A percentile compares a stretch with the other conserved stretches of the same genome.
These are phyloP conservation scores for Hexactinellida sp. DNA, from an alignment of 37 sponge, comb jelly and placozoan genomes.

Conservation along the genomic window DNA sequence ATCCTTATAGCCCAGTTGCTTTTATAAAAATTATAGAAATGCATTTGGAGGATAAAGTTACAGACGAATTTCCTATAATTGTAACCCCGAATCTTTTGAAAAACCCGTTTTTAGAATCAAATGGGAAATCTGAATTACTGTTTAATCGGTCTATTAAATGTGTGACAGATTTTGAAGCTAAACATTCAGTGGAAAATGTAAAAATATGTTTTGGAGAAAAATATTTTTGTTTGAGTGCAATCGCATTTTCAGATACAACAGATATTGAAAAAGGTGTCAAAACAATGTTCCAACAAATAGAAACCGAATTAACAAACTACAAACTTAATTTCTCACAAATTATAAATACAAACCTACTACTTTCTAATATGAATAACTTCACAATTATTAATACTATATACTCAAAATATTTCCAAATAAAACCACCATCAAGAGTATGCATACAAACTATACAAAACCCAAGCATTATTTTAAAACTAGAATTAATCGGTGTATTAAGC, in stretches of 20 bases:
- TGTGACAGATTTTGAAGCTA: neutral
- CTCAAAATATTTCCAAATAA: constrained; percentile 13
- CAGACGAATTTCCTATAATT: neutral
- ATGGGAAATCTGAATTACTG: neutral
- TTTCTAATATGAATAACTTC: constrained; percentile 40
- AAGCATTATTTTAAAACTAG: constrained; percentile 16
- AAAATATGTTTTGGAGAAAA: neutral
- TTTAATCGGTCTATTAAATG: neutral
- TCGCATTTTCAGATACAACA: neutral
- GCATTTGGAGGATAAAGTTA: constrained; percentile 33
- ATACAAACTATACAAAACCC: neutral
- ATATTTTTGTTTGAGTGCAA: neutral
- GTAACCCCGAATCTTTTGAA: neutral
- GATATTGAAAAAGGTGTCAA: constrained; percentile 9
- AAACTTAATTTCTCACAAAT: constrained; percentile 7
- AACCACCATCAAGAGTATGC: constrained; percentile 54
- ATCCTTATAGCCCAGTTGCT: constrained; percentile 80
- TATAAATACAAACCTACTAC: constrained; percentile 39
- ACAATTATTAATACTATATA: constrained; percentile 33
- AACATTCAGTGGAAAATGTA: neutral
- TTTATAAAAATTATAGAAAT: constrained; percentile 57
- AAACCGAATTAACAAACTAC: neutral
- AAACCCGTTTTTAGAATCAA: neutral
- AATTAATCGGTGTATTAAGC: neutral
- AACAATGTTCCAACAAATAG: neutral